Conservation (phyloP, 2,797 vertebrate species). For the Calcarius lapponicus region DNA sequence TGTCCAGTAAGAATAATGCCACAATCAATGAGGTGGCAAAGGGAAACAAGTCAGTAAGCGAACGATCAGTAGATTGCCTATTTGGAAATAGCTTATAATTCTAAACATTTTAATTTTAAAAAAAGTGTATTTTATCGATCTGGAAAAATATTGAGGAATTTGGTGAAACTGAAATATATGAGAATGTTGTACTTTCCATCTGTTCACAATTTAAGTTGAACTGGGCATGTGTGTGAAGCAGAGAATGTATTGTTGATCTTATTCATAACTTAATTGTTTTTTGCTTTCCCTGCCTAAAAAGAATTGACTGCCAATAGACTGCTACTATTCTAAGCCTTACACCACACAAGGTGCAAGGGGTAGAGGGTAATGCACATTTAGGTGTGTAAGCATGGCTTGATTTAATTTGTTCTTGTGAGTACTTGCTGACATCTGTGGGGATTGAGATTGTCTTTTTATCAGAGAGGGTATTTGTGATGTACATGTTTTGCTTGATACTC, state of each 20-base stretch:
- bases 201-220: neutral
- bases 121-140: neutral
- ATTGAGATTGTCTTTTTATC: neutral
- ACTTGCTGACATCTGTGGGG: neutral
- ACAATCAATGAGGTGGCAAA: neutral
- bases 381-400: neutral
- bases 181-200: neutral
- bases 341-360: neutral
- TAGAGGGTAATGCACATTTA: neutral
- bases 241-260: neutral
- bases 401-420: neutral
- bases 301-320: neutral
- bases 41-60: neutral
- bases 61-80: neutral
- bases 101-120: neutral
- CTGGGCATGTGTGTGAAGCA: neutral
- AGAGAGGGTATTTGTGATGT: neutral
- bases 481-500: neutral
- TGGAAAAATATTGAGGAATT: neutral
- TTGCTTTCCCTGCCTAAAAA: neutral
- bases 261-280: neutral
- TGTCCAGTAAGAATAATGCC: neutral
- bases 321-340: neutral
- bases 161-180: neutral
- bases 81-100: neutral